phyloP scores from a whole-genome alignment of 2,113 vertebrate genomes.

The Eulemur rufifrons region DNA sequence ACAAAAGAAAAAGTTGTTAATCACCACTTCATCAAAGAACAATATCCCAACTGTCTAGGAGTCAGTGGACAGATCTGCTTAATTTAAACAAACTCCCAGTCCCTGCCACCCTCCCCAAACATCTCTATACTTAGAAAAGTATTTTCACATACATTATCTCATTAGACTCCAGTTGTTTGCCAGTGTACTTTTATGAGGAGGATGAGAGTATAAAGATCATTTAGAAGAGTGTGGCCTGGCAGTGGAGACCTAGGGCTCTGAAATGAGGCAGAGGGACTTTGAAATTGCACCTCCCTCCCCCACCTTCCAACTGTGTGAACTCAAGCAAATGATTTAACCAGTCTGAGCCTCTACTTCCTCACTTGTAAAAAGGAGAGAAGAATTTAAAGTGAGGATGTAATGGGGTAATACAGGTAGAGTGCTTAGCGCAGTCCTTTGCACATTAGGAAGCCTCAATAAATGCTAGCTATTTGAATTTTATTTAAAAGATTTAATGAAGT shows the following conservation, averaged over 20 bases:
- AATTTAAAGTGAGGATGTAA: not conserved
- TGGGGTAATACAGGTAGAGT: not conserved
- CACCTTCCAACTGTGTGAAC: not conserved
- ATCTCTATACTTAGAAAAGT: conserved; percentile 62
- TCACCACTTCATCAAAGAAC: not conserved
- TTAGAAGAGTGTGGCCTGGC: not conserved
- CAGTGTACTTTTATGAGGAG: conserved; percentile 24
- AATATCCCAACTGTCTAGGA: not conserved
- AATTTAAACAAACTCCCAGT: conserved; percentile 14
- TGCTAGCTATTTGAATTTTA: conserved; percentile 31
- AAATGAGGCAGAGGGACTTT: not conserved
- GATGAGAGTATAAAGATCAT: not conserved
- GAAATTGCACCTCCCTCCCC: not conserved
- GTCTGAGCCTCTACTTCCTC: not conserved
- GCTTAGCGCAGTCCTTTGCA: not conserved
- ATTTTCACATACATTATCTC: conserved; percentile 54
- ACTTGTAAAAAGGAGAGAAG: conserved; percentile 32
- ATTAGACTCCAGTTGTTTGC: conserved; percentile 43
- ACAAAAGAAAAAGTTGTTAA: not conserved
- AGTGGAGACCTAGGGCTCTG: not conserved
- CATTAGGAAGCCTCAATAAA: conserved; percentile 1
- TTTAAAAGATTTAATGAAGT: not conserved
- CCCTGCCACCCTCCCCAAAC: not conserved
- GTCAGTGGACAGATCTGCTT: not conserved
- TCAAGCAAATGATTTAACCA: not conserved